A percentile compares a stretch with the other conserved stretches of the same genome.
Conservation (phyloP, 1,140 invertebrate genomes). For the Thalassaphorura encarpata region DNA sequence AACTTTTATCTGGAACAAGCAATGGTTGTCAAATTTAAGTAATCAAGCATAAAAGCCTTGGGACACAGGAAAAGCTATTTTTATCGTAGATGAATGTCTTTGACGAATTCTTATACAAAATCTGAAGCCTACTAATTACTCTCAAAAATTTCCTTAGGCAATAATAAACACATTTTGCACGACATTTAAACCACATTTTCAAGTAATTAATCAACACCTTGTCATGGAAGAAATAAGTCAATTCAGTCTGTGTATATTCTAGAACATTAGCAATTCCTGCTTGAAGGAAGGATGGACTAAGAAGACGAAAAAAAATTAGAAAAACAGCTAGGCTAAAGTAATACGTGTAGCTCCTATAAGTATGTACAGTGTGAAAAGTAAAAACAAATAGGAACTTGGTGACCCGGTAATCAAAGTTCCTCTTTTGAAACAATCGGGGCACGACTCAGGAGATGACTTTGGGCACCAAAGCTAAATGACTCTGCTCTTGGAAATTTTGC, state of each 20-base stretch:
- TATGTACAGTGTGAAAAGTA: neutral
- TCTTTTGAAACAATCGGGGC: constrained; percentile 32
- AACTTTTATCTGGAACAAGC: too few relatives aligned
- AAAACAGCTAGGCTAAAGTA: neutral
- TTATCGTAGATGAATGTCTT: too few relatives aligned
- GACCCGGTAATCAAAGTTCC: constrained; percentile 22
- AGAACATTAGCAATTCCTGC: neutral
- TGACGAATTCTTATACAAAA: too few relatives aligned
- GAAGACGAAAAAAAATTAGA: neutral
- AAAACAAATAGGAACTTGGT: neutral
- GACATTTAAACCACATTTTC: too few relatives aligned
- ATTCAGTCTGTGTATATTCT: neutral
- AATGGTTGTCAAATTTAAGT: too few relatives aligned
- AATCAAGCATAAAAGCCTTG: too few relatives aligned
- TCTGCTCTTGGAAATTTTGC: constrained; percentile 34
- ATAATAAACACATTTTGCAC: too few relatives aligned
- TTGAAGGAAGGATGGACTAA: neutral
- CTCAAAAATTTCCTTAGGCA: too few relatives aligned
- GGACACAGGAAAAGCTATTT: too few relatives aligned
- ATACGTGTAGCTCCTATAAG: neutral
- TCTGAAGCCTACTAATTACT: too few relatives aligned
- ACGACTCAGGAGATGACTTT: constrained; percentile 20
- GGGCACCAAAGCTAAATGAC: constrained; percentile 31
- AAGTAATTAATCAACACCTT: too few relatives aligned
- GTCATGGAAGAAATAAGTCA: neutral